phyloP scores from a whole-genome alignment of 2,888 invertebrate genomes.

The Fabriciana adippe region DNA sequence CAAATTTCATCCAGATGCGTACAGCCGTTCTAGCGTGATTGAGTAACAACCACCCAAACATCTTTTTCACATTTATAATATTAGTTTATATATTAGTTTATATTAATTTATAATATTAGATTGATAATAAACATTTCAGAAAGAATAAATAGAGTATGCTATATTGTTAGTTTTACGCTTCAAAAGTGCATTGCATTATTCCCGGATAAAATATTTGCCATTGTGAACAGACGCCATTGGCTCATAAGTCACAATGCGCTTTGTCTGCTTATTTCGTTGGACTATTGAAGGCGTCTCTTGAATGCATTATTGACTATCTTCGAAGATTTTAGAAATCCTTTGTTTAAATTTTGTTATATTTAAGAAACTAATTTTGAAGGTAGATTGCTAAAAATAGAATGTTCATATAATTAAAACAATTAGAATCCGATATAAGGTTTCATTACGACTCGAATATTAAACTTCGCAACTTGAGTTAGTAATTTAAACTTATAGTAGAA shows the following conservation, averaged over 20 bases:
- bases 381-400: too few relatives aligned
- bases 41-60: too few relatives aligned
- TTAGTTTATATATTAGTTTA: too few relatives aligned
- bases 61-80: too few relatives aligned
- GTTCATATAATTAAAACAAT: too few relatives aligned
- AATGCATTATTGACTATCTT: constrained; percentile 16
- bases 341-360: constrained; percentile 1
- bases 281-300: constrained; percentile 7
- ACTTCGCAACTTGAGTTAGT: too few relatives aligned
- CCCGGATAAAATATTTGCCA: constrained; percentile 27
- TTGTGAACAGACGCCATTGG: constrained; percentile 28
- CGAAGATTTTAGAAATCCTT: constrained; percentile 1
- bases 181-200: constrained; percentile 22
- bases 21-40: too few relatives aligned
- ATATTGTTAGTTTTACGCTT: constrained; percentile 7
- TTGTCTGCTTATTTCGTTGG: constrained; percentile 26
- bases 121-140: background rate
- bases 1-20: too few relatives aligned
- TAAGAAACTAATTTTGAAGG: background rate
- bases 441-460: too few relatives aligned
- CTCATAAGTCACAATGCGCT: constrained; percentile 29
- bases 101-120: too few relatives aligned
- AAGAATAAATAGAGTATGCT: constrained; percentile 9
- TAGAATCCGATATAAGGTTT: too few relatives aligned
- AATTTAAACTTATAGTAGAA: too few relatives aligned